Evolutionary conservation across 2,888 invertebrate genomes (phyloP), one percentile per base, ranked within the genome.

Genomic region (Thymelicus lineola): DNA sequence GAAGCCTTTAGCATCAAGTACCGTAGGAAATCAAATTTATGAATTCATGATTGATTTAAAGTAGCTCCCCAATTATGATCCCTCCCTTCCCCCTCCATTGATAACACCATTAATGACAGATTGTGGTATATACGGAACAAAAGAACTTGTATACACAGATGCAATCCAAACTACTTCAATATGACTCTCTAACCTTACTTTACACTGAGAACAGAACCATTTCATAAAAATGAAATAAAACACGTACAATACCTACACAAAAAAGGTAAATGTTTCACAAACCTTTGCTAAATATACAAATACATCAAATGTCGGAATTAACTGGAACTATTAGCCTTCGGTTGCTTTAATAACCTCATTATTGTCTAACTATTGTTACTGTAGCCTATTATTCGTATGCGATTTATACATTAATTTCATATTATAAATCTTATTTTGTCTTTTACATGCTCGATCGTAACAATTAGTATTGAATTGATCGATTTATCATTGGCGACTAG

Each of bases 221-320:
- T 28, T 28, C 28, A 14, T 28, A 53, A 17, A 17, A 28, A 53
- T 53, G 7, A 50, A 15, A 9, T 15, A 15, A 15, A 57, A 35
- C 20, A 50, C 10, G 50, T 36, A 12, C n/a, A 36, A 58, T 58
- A n/a, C n/a, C n/a, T n/a, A 57, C 57, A 65, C 36, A 58, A 66
- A 53, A 50, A 36, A 66, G 46, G 50, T 66, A 66, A 59, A 66
- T 14, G 53, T 60, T 50, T 66, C 60, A 66, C 66, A 66, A 66
- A 66, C 66, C 66, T 53, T 66, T 36, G 12, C 66, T 59, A 66
- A 50, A 60, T 60, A 66, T 66, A 66, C 66, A 66, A 58, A 59
- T 59, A 53, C 35, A 61, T 46, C 28, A 15, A 17, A 60, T 62
- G 50, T 55, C 45, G 53, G 55, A 55, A 35, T 61, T 17, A 9